Evolutionary conservation across 2,113 vertebrate genomes (phyloP).

Genomic region (Peromyscus maniculatus): DNA sequence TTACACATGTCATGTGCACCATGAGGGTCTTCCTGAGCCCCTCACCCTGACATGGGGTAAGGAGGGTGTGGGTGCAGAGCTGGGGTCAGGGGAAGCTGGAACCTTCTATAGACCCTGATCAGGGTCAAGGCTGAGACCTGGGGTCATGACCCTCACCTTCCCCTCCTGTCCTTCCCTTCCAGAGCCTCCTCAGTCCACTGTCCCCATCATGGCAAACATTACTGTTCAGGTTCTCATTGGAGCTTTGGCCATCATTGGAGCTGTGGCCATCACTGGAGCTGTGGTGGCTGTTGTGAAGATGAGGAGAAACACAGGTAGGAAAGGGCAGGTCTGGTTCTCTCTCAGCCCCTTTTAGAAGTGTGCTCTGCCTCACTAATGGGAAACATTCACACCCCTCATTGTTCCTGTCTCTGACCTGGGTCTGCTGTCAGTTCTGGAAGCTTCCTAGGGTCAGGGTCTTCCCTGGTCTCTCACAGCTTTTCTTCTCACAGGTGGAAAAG

Average conservation of each 20-base stretch:
- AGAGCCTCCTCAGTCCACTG: background rate
- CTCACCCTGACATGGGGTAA: background rate
- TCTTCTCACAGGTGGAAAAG: background rate
- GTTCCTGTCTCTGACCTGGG: background rate
- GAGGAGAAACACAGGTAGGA: background rate
- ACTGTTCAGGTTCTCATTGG: fast-evolving
- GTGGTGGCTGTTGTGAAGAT: background rate
- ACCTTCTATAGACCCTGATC: too few species aligned
- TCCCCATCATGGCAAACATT: fast-evolving
- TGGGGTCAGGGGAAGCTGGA: background rate
- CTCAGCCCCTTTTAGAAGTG: background rate
- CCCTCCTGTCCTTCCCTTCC: background rate
- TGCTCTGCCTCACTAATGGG: background rate
- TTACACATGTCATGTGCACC: constrained; percentile 69
- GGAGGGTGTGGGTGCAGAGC: background rate
- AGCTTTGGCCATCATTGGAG: fast-evolving
- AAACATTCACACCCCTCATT: background rate
- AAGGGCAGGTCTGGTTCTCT: background rate
- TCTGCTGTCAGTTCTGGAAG: background rate
- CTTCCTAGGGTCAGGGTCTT: background rate
- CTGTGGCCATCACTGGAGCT: background rate
- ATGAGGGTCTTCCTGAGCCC: constrained; percentile 72
- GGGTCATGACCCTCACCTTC: background rate
- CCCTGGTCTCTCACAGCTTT: background rate
- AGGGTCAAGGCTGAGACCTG: background rate